Evolutionary conservation across 2,797 vertebrate species (phyloP).

Genomic region (Clarias platycephalus): DNA sequence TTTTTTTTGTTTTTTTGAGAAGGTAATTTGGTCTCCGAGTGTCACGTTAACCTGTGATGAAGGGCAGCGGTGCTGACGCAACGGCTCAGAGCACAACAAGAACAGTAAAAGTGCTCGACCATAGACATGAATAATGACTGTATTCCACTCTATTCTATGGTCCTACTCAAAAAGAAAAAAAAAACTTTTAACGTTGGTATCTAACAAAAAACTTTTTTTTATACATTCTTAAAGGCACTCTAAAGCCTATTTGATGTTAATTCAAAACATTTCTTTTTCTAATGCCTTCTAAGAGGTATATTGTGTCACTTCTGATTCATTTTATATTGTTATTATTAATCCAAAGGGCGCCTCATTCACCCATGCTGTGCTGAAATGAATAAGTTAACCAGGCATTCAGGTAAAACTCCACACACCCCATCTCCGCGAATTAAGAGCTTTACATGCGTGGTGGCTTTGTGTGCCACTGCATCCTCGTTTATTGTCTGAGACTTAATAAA

Average conservation of each 20-base stretch:
- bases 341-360: constrained; percentile 26
- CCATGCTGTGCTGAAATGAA: constrained; percentile 33
- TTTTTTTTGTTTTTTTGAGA: not conserved
- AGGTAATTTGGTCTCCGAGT: constrained; percentile 13
- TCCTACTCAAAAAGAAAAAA: not conserved
- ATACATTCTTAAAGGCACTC: constrained; percentile 19
- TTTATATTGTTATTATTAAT: constrained; percentile 46
- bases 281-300: constrained; percentile 18
- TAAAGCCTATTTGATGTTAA: constrained; percentile 21
- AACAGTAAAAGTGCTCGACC: constrained; percentile 1
- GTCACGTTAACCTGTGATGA: constrained; percentile 13
- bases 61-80: constrained; percentile 17
- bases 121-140: constrained; percentile 23
- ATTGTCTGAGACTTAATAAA: constrained; percentile 57
- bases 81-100: constrained; percentile 20
- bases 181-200: not conserved
- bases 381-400: constrained; percentile 30
- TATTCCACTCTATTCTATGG: not conserved
- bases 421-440: constrained; percentile 34
- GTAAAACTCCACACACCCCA: constrained; percentile 32
- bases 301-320: constrained; percentile 50
- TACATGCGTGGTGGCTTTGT: not conserved
- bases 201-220: not conserved
- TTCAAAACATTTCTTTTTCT: not conserved
- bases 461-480: constrained; percentile 13